Base-by-base conservation (phyloP, 2,888 invertebrate species). In the Xanthia togata region DNA sequence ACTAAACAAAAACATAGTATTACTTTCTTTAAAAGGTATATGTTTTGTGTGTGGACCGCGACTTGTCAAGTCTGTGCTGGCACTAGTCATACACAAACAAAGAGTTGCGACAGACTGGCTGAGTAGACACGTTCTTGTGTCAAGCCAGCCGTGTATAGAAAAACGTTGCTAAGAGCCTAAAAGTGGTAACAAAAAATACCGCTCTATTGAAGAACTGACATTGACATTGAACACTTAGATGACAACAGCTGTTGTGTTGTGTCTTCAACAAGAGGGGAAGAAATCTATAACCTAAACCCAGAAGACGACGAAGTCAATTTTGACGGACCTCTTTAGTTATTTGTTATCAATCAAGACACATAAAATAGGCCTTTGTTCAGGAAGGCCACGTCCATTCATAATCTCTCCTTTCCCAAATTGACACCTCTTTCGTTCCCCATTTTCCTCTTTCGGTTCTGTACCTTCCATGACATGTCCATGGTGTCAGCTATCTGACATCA, bases 1-100 rank as follows among this genome's bases (percentile, higher is more conserved):
- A 77, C 67, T 72, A 85, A 86, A 88, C 82, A 82, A 85, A 76
- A 86, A 84, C 79, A 83, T 38, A 14, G 87, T 84, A 85, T 88
- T 88, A 84, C 84, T 88, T 88, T 83, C 88, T 84, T 70, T 80
- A 87, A 87, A 90, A 84, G 87, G 86, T 84, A 84, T 79, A 80
- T 84, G 84, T 85, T 85, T 83, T 79, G 74, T 78, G 65, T 79
- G 69, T 70, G 60, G 63, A 73, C 64, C 23, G 57, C 63, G 63
- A 71, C 55, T 53, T 62, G 64, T 57, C 57, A 57, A 57, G 26
- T 73, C 72, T 38, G 26, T 47, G 62, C 41, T 79, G 79, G 75
- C 81, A 78, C 74, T 69, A 26, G 59, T 70, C 55, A 62, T 59
- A 85, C 62, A 76, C 62, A 76, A 76, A 71, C 68, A 78, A 17